These are phyloP conservation scores for Portevinia maculata DNA, from an alignment of 2,888 invertebrate species.

Conservation along the genomic window DNA sequence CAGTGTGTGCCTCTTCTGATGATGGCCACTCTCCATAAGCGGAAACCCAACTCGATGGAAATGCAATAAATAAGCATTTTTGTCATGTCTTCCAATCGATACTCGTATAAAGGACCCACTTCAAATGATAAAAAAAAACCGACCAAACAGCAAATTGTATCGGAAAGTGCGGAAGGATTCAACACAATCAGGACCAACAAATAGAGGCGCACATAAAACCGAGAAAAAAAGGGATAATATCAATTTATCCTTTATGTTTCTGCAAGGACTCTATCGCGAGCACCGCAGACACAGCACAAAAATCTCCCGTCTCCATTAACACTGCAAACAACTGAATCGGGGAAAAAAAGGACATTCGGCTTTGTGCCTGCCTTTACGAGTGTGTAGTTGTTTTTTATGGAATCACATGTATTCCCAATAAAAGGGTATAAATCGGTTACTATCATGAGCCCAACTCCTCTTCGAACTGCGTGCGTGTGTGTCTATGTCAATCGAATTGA, in stretches of 20 bases:
- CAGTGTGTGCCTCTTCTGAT: conserved; percentile 19
- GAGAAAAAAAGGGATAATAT: conserved; percentile 71
- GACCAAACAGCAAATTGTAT: conserved; percentile 57
- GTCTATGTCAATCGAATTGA: conserved; percentile 61
- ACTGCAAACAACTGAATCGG: conserved; percentile 69
- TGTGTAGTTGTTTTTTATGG: conserved; percentile 64
- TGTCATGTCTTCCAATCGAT: conserved; percentile 58
- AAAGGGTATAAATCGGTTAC: conserved; percentile 71
- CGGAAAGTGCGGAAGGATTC: conserved; percentile 51
- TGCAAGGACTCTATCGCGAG: conserved; percentile 58
- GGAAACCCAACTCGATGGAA: conserved; percentile 51
- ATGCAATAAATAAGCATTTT: conserved; percentile 70
- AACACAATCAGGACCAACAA: conserved; percentile 53
- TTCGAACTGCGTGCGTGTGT: conserved; percentile 5
- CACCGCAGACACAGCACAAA: conserved; percentile 63
- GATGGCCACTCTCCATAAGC: conserved; percentile 18
- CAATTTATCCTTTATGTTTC: conserved; percentile 71
- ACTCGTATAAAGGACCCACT: conserved; percentile 62
- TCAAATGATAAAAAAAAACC: conserved; percentile 49
- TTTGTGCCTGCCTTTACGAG: too few species aligned
- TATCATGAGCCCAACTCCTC: conserved; percentile 37
- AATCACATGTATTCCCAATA: conserved; percentile 62
- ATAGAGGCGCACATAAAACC: conserved; percentile 52
- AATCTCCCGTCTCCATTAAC: conserved; percentile 60
- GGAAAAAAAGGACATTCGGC: conserved; percentile 26